Conservation (phyloP, 2,113 vertebrate genomes). For the Fulmarus glacialis region DNA sequence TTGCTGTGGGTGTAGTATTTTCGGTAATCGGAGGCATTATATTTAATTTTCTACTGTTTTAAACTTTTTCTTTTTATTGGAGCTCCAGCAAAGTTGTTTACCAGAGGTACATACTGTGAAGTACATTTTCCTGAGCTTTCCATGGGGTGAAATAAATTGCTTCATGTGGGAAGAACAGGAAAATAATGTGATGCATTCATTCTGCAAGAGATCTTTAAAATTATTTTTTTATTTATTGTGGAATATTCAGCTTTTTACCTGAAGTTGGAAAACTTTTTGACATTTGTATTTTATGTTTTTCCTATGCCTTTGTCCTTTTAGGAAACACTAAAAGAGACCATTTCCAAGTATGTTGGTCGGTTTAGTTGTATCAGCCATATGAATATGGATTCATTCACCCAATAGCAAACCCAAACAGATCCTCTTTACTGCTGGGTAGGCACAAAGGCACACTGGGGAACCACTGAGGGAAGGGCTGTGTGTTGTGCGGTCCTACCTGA, state of each 20-base stretch:
- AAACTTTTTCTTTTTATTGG: constrained; percentile 15
- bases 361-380: neutral
- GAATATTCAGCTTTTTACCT: neutral
- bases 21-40: neutral
- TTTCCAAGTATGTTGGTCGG: neutral
- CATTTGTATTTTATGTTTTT: no score
- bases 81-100: constrained; percentile 30
- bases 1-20: neutral
- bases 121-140: neutral
- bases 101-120: neutral
- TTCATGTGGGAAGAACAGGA: neutral
- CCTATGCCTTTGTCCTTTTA: neutral
- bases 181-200: neutral
- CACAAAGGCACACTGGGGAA: neutral
- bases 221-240: neutral
- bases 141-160: neutral
- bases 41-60: constrained; percentile 45
- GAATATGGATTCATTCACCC: neutral
- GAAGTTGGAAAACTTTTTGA: neutral
- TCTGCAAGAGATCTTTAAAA: neutral
- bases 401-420: neutral
- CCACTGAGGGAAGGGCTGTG: neutral
- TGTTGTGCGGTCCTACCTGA: neutral
- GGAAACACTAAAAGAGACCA: neutral
- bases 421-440: neutral